A percentile compares a stretch with the other conserved stretches of the same genome.
These are phyloP conservation scores for Caenorhabditis virilis DNA, from an alignment of 2,888 invertebrate species.

Conservation along the genomic window DNA sequence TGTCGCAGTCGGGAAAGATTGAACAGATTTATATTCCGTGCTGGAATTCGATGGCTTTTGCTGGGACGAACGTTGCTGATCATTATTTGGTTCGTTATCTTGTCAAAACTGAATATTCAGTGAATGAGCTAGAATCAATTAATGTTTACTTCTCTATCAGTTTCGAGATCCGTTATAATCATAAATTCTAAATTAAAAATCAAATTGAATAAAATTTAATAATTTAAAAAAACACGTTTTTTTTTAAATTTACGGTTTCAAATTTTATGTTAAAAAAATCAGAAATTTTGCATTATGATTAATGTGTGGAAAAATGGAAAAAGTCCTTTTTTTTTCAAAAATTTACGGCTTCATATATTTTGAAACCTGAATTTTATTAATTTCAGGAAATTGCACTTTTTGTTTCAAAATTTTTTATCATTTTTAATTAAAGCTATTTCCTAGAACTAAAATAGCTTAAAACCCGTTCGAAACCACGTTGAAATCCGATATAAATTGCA, in stretches of 20 bases:
- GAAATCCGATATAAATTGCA: too few species aligned
- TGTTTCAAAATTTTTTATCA: neutral
- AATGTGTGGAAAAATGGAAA: too few species aligned
- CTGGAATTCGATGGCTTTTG: constrained; percentile 17
- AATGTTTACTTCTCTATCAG: neutral
- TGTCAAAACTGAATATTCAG: too few species aligned
- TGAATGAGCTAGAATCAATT: too few species aligned
- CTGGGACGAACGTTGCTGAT: constrained; percentile 13
- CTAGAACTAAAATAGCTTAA: too few species aligned
- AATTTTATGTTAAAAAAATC: neutral
- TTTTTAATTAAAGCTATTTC: neutral
- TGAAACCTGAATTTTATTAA: neutral
- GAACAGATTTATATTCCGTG: constrained; percentile 13
- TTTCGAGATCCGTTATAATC: too few species aligned
- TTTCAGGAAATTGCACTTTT: neutral
- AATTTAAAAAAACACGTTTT: neutral
- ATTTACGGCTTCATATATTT: neutral
- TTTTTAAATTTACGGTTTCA: neutral
- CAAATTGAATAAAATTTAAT: neutral
- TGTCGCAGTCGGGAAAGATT: too few species aligned
- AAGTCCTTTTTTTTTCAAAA: neutral
- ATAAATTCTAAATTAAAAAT: too few species aligned
- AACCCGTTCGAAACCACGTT: too few species aligned
- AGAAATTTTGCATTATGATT: too few species aligned
- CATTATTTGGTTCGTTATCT: constrained; percentile 16